Base-by-base conservation (phyloP, 1,140 invertebrate genomes). In the Pollicipes pollicipes region DNA sequence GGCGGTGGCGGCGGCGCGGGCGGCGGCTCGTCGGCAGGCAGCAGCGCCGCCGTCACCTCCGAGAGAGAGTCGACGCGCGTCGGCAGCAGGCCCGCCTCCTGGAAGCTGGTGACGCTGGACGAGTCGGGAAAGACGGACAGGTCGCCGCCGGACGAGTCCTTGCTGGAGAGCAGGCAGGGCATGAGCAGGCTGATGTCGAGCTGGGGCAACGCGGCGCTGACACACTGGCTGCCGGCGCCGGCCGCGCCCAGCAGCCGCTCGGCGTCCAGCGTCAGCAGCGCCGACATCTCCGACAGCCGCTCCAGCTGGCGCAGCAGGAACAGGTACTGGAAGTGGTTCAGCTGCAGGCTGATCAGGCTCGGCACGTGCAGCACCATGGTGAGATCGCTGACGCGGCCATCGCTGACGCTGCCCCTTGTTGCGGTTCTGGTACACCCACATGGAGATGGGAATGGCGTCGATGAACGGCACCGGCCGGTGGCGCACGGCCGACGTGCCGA, bases 311-410 rank as follows among this genome's bases (percentile, higher is more conserved):
- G 82, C 76, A 95, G 79, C 30, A 97, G 79, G 79, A 97, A 96
- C 68, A 97, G 82, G 79, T 89, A 89, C 81, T 97, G 94, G 80
- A 91, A 94, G 80, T 97, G 93, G 82, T 93, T 95, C 45, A 95
- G 82, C 79, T 95, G 92, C 1, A 93, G 79, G 73, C 88, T 91
- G 64, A 78, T 86, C 75, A 92, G 80, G 78, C 89, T 90, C 86
- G 69, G 91, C 85, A 70, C 90, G 84, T 0, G 85, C 85, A 77
- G 87, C 85, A 75, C 88, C 83, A 79, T 88, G 84, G 26, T 85
- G 84, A 66, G 76, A 70, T 72, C 72, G 66, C 73, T 73, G 37
- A 74, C 72, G 29, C 66, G 30, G 24, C 30, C 37, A 6, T 31
- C 32, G 27, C 45, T 27, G 30, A 27, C 58, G 35, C 21, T 64